Base-by-base conservation (phyloP, 2,797 vertebrate species). In the Syncerus caffer region DNA sequence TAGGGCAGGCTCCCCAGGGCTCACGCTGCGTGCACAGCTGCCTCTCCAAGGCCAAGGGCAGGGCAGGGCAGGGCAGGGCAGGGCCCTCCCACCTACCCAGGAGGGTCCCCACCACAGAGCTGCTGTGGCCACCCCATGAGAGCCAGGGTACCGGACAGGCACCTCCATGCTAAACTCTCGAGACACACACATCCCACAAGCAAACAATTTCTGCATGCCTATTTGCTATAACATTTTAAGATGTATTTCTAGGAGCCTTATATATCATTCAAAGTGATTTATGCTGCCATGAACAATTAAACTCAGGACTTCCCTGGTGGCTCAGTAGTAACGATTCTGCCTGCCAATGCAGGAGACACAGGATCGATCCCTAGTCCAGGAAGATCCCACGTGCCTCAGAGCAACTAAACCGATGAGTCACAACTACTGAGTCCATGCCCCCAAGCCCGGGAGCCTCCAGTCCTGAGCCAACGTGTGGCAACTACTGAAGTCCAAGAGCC, bases 171-270 rank as follows among this genome's bases (percentile, higher is more conserved):
- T 13, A 7, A 45, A 50, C 51, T 82, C 60, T 31, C 8, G 4
- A 96, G 19, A 80, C 34, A 80, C 9, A 10, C 3, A 8, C 4
- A 45, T 9, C 16, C 78, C 45, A 84, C 25, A 85, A 50, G 45
- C 17, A 25, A 42, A 42, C 17, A 45, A 60, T 25, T 83, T 91
- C 67, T 27, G 14, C 64, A 74, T 14, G 31, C 0, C 4, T 82
- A 57, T 55, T 74, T 92, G 21, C 67, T 85, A 7, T 42, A 38
- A 88, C 21, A 53, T 11, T 64, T 92, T 80, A 34, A 89, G 89
- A 83, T 57, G n/a, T 45, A 88, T 95, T 87, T 92, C 60, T 16
- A 93, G 95, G 74, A 50, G 53, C 86, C 64, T 55, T 88, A 53
- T 14, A 31, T 78, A 89, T 29, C 8, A 74, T 80, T 62, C 82